Evolutionary conservation across 2,888 invertebrate species (phyloP), one percentile per base, ranked within the genome.

Genomic region (Agapostemon virescens): DNA sequence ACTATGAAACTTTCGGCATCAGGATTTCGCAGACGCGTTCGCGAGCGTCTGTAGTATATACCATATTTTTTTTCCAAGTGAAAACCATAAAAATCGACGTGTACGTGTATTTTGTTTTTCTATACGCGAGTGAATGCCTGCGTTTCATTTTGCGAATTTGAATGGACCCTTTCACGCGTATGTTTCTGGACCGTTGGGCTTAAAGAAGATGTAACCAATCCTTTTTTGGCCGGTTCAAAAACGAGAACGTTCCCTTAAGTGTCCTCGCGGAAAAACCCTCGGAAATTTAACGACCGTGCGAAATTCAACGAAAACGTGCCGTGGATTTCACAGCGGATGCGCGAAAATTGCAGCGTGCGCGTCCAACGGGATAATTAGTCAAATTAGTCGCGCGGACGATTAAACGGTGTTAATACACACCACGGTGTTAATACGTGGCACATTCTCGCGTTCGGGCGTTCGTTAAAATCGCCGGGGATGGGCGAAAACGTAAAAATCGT

Each of bases 361-460:
- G 58, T 61, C 33, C 17, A 15, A 9, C 20, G 13, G n/a, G 20
- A 63, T 72, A 72, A 72, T 72, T 68, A 68, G 61, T 40, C 26
- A 26, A 71, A 79, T 79, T 67, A 67, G n/a, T 79, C 20, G 23
- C 36, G n/a, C 42, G 58, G 26, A 30, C 26, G 30, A 68, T 80
- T 42, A 36, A 13, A 49, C 33, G 66, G 45, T 69, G 77, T 75
- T 55, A 63, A 69, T 76, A 66, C 45, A 3, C 7, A n/a, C n/a
- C 38, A 11, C 38, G 38, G 11, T 38, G 38, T 38, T 38, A 38
- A 38, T 38, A 38, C 11, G 15, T 17, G 20, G 33, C 20, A 13
- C 20, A 15, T 26, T 4, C n/a, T 6, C 6, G 0, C 7, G 42
- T 9, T 36, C 6, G n/a, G n/a, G n/a, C 11, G 45, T 38, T 11